Evolutionary conservation across 2,113 vertebrate genomes (phyloP).

Genomic region (Pterocles burchelli): DNA sequence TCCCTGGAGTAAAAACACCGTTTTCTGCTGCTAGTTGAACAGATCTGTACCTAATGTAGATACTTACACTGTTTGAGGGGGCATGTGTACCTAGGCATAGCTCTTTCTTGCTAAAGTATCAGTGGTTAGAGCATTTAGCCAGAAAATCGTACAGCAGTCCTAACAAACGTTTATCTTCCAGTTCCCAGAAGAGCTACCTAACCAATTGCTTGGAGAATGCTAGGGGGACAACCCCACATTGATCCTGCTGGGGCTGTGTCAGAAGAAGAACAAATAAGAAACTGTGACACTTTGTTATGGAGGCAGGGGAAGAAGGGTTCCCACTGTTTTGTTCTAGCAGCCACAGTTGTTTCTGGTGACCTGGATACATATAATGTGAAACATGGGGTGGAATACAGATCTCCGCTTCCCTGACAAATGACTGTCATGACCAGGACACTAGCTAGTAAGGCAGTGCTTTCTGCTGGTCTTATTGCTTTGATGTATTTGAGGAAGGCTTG

Average conservation of each 20-base stretch:
- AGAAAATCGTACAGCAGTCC: neutral
- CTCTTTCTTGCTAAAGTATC: neutral
- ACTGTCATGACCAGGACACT: neutral
- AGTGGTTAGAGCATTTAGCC: neutral
- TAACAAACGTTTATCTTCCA: neutral
- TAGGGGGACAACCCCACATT: neutral
- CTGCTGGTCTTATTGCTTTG: neutral
- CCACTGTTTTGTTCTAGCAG: neutral
- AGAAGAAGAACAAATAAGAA: neutral
- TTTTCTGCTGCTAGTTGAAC: neutral
- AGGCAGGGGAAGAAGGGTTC: neutral
- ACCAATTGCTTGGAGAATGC: neutral
- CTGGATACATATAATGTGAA: neutral
- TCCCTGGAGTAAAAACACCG: neutral
- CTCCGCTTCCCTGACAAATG: neutral
- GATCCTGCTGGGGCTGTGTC: neutral
- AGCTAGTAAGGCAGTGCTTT: neutral
- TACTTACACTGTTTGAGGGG: neutral
- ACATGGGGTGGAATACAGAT: neutral
- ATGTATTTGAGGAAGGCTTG: neutral
- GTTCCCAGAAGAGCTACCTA: neutral
- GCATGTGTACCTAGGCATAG: neutral
- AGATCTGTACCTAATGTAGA: neutral
- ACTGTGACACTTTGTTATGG: neutral
- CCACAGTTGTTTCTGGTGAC: neutral